Conservation (phyloP, 2,888 invertebrate genomes). For the Hedychridium roseum region DNA sequence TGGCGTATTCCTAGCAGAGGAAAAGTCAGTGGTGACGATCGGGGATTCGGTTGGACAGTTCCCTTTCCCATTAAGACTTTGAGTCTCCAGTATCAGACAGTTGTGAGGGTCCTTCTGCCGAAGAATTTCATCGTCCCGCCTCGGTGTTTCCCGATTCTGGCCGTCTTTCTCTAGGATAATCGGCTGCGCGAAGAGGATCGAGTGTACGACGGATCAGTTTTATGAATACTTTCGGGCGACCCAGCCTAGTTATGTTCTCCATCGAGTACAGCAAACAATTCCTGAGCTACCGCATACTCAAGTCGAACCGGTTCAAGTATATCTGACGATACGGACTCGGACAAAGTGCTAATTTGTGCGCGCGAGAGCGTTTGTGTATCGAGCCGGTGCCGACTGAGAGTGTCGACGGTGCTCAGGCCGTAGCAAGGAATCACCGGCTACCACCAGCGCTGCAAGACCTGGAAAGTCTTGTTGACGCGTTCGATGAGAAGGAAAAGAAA, state of each 20-base stretch:
- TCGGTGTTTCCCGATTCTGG: no score
- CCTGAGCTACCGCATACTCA: constrained; percentile 62
- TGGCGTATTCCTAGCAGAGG: no score
- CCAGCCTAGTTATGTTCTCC: constrained; percentile 61
- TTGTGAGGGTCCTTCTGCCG: no score
- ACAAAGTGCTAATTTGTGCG: constrained; percentile 47
- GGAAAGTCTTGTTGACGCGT: constrained; percentile 55
- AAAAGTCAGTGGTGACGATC: no score
- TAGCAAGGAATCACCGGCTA: not conserved
- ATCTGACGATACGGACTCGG: constrained; percentile 65
- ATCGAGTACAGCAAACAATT: constrained; percentile 64
- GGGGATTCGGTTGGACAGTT: no score
- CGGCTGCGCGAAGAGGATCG: no score
- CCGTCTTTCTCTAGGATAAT: no score
- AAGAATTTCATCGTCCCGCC: no score
- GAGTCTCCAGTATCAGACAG: no score
- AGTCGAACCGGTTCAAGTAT: constrained; percentile 63
- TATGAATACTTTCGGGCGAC: constrained; percentile 24
- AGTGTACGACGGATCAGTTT: constrained; percentile 24
- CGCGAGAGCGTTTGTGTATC: constrained; percentile 27
- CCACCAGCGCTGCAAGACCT: constrained; percentile 49
- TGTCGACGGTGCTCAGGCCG: constrained; percentile 34
- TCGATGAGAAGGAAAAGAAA: constrained; percentile 7
- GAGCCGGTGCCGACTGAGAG: constrained; percentile 26
- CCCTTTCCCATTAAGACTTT: no score